Evolutionary conservation across 2,888 invertebrate species (phyloP).

Genomic region (Scaptomyza tumidula): DNA sequence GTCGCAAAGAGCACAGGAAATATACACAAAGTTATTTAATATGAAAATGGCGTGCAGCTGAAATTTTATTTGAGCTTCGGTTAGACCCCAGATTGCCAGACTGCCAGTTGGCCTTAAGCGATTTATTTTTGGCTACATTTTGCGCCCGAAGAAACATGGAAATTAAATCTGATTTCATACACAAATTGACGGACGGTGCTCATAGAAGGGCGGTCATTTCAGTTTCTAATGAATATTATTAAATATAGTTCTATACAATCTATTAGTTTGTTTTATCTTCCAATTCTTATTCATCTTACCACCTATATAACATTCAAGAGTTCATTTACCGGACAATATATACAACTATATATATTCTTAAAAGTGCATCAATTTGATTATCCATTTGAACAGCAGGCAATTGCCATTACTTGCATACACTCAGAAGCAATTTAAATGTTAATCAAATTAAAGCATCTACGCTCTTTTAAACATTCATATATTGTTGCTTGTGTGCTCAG

Average conservation of each 20-base stretch:
- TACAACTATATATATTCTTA: background rate
- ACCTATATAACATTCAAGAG: background rate
- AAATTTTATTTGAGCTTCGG: slow-evolving; percentile 70
- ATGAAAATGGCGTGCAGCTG: slow-evolving; percentile 77
- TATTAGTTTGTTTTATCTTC: background rate
- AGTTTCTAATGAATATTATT: background rate
- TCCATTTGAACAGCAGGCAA: background rate
- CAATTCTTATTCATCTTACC: background rate
- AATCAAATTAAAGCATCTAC: slow-evolving; percentile 71
- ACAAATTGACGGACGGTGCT: slow-evolving; percentile 64
- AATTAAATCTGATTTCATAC: slow-evolving; percentile 57
- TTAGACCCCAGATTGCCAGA: slow-evolving; percentile 46
- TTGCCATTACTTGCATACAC: background rate
- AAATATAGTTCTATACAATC: background rate
- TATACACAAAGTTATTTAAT: slow-evolving; percentile 78
- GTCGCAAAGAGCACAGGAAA: slow-evolving; percentile 56
- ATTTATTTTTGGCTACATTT: slow-evolving; percentile 57
- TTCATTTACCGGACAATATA: background rate
- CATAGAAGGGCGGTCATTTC: slow-evolving; percentile 18
- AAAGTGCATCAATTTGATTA: no score
- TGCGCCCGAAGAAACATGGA: slow-evolving; percentile 41
- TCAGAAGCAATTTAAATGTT: slow-evolving; percentile 67
- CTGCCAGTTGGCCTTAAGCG: slow-evolving; percentile 55
- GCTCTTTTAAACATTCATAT: slow-evolving; percentile 53
- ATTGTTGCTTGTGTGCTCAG: slow-evolving; percentile 41